Conservation (phyloP, 23 tunicate genomes). For the Oikopleura vanhoeffeni region DNA sequence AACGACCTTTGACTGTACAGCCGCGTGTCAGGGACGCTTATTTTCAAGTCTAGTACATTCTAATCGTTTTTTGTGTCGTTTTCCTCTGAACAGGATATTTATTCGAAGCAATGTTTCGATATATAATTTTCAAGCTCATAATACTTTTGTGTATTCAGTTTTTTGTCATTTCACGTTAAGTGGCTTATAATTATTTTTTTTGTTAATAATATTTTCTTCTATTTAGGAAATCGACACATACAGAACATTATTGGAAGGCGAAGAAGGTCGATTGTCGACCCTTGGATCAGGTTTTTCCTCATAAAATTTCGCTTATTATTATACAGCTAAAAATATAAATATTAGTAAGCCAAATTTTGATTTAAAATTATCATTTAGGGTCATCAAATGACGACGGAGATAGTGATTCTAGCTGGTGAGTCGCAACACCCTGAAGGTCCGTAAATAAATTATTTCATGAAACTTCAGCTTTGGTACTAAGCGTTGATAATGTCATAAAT, state of each 20-base stretch:
- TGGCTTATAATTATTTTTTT: too few species aligned
- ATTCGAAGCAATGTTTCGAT: too few species aligned
- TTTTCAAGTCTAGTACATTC: too few species aligned
- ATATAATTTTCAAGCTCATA: too few species aligned
- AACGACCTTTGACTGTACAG: too few species aligned
- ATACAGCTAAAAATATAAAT: neutral
- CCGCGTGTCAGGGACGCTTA: too few species aligned
- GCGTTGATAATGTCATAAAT: neutral
- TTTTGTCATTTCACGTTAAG: too few species aligned
- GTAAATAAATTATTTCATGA: neutral
- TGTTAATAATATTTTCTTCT: too few species aligned
- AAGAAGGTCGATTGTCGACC: conserved; percentile 43
- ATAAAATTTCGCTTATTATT: neutral
- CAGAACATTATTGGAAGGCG: conserved; percentile 72
- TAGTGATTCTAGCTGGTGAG: neutral
- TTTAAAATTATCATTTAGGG: neutral
- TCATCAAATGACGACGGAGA: neutral
- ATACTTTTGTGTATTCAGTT: too few species aligned
- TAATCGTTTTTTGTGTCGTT: too few species aligned
- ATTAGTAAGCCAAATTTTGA: neutral
- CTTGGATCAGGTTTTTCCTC: neutral
- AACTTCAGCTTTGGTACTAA: neutral
- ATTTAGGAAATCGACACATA: conserved; percentile 56
- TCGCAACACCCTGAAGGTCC: neutral
- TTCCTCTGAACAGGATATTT: too few species aligned